These are phyloP conservation scores for Drosophila affinis DNA, from an alignment of 2,888 invertebrate genomes.

Conservation along the genomic window DNA sequence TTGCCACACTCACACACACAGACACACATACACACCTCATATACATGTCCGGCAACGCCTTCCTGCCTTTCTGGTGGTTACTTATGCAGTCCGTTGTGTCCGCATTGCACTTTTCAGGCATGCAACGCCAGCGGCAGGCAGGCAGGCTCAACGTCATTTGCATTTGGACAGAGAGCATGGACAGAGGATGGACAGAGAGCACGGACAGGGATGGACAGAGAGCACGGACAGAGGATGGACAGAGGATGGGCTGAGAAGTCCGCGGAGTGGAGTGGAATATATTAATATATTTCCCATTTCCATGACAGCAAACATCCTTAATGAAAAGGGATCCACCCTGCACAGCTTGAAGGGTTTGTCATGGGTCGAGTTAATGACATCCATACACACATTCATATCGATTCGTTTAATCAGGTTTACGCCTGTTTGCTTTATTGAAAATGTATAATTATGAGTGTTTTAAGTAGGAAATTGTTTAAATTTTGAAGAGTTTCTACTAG, in stretches of 20 bases:
- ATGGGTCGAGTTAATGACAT: background rate
- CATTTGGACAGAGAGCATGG: slow-evolving; percentile 10
- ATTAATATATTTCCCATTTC: slow-evolving; percentile 31
- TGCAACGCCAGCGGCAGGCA: slow-evolving; percentile 26
- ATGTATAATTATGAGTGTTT: background rate
- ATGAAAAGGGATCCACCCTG: background rate
- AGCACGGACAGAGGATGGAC: background rate
- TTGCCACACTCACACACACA: background rate
- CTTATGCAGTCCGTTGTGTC: slow-evolving; percentile 31
- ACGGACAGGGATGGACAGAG: background rate
- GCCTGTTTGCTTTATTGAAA: background rate
- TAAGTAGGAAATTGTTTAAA: background rate
- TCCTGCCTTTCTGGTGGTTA: slow-evolving; percentile 15
- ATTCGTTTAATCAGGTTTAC: slow-evolving; percentile 3
- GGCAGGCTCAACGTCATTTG: slow-evolving; percentile 34
- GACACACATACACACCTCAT: background rate
- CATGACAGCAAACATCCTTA: slow-evolving; percentile 9
- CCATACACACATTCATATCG: slow-evolving; percentile 1
- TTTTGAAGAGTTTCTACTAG: background rate
- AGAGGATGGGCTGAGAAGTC: background rate
- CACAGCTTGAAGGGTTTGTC: slow-evolving; percentile 1
- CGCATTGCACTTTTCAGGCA: slow-evolving; percentile 31
- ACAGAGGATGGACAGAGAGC: background rate
- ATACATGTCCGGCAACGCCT: slow-evolving; percentile 8
- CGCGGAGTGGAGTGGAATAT: slow-evolving; percentile 22